phyloP scores from a whole-genome alignment of 2,113 vertebrate species.

The Mormyrus lacerda region DNA sequence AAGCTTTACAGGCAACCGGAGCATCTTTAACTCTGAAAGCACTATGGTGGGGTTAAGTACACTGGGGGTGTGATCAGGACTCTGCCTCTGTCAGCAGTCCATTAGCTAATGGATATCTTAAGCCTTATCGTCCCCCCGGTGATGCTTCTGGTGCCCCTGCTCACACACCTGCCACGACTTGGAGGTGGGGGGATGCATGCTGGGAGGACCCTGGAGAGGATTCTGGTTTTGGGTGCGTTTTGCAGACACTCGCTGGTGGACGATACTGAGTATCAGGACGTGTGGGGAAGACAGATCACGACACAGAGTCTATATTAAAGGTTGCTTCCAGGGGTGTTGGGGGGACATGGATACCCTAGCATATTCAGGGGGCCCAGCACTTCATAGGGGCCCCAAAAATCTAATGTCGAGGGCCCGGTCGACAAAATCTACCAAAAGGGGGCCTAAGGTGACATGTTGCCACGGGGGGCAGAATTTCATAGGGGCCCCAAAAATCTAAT shows the following conservation, averaged over 20 bases:
- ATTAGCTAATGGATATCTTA: slow-evolving; percentile 91
- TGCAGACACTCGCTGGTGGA: slow-evolving; percentile 46
- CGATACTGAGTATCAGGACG: background rate
- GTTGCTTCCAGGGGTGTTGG: background rate
- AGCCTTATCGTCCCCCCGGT: slow-evolving; percentile 39
- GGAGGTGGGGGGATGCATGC: slow-evolving; percentile 36
- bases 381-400: background rate
- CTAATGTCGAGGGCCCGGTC: background rate
- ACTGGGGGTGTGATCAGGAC: slow-evolving; percentile 42
- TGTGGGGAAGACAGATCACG: background rate
- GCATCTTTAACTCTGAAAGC: slow-evolving; percentile 56
- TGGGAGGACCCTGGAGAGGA: background rate
- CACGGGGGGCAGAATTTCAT: no score
- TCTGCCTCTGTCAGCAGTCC: slow-evolving; percentile 67
- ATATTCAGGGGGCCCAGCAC: background rate
- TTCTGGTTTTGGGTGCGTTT: slow-evolving; percentile 2
- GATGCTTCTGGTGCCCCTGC: slow-evolving; percentile 30
- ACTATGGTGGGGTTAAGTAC: slow-evolving; percentile 62
- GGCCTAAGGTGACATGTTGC: background rate
- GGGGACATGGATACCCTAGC: background rate
- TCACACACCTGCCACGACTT: slow-evolving; percentile 60
- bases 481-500: no score
- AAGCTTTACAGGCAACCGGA: background rate
- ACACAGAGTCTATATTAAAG: background rate
- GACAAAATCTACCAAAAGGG: background rate